Base-by-base conservation (phyloP, 2,113 vertebrate species). In the Neotoma lepida region DNA sequence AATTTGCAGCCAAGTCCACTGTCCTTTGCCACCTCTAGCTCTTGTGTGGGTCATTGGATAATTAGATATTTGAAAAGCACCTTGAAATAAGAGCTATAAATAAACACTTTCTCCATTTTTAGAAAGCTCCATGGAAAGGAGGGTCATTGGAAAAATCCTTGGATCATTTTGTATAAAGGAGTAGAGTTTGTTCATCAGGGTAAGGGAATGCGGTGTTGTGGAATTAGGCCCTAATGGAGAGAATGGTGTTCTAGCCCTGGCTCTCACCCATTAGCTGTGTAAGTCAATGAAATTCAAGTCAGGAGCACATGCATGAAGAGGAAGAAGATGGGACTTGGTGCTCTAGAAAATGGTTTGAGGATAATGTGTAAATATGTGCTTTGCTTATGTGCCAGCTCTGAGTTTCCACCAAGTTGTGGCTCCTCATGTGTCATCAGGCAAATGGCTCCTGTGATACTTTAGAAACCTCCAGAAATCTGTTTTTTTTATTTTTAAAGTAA, bases 61-160 rank as follows among this genome's bases (percentile, higher is more conserved):
- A 97, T 97, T 97, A 97, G 96, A 96, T 97, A 96, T 96, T 93
- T 97, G 95, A 97, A 97, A 96, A 97, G 93, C 96, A 97, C 97
- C 97, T 97, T 97, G 97, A 97, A 95, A 91, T 95, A 94, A 93
- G 68, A 46, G 81, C 96, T 97, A 97, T 97, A 97, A 97, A 97
- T 97, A 97, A 94, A 61, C 88, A 14, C 81, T 86, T 94, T 93
- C 76, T 96, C 95, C 76, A 97, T 92, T 96, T 97, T 97, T 97
- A 97, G 97, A 96, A 97, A 92, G 85, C 71, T 90, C 58, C 35
- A 80, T 94, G 91, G 66, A 92, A 94, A 86, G 71, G 89, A 97
- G 94, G 77, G 94, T 97, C 96, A 96, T 46, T 93, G 91, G 91
- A 95, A 96, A 97, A 93, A 97, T 96, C 94, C 94, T 96, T 95